Conservation (phyloP, 2,113 vertebrate genomes). For the Trogon melanurus region DNA sequence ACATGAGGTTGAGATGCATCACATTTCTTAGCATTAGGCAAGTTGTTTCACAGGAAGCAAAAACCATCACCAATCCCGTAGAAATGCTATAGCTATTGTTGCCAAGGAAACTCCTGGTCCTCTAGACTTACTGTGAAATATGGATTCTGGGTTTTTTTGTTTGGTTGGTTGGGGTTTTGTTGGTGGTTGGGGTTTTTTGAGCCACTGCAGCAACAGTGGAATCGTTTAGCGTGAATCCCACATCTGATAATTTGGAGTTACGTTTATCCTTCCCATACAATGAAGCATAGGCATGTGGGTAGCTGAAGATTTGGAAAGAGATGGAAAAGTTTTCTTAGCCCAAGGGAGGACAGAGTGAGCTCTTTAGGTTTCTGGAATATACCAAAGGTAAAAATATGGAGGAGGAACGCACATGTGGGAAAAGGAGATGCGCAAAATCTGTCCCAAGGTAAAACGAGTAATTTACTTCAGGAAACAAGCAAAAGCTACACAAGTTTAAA, state of each 20-base stretch:
- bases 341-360: not conserved
- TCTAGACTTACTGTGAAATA: not conserved
- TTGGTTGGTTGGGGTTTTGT: not conserved
- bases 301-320: not conserved
- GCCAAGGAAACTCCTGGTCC: not conserved
- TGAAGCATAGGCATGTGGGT: not conserved
- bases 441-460: not conserved
- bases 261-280: not conserved
- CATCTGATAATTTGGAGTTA: not conserved
- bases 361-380: not conserved
- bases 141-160: not conserved
- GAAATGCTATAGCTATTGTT: not conserved
- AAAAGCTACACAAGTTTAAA: not conserved
- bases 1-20: not conserved
- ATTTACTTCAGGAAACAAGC: not conserved
- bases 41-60: not conserved
- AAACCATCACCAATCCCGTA: not conserved
- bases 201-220: not conserved
- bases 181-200: not conserved
- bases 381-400: not conserved
- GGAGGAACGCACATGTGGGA: not conserved
- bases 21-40: not conserved
- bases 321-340: not conserved
- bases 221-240: not conserved
- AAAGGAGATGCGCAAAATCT: not conserved